A percentile compares a stretch with the other conserved stretches of the same genome.
These are phyloP conservation scores for Plemyria rubiginata DNA, from an alignment of 2,888 invertebrate genomes.

Conservation along the genomic window DNA sequence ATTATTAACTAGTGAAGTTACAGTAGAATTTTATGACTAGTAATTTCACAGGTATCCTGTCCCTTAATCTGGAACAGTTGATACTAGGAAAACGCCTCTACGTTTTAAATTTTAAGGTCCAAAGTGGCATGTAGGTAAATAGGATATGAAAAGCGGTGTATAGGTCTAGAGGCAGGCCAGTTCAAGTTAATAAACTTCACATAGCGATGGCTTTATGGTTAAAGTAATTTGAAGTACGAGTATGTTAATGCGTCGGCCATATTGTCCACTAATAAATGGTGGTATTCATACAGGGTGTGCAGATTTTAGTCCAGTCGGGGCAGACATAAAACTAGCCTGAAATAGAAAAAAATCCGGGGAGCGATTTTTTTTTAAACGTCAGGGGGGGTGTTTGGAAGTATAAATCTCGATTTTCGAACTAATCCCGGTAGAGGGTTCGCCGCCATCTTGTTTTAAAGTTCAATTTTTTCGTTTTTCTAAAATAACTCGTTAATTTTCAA, in stretches of 20 bases:
- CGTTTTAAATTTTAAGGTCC: background rate
- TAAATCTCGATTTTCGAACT: too few species aligned
- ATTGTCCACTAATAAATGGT: conserved; percentile 17
- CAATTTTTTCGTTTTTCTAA: too few species aligned
- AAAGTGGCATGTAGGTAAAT: conserved; percentile 1
- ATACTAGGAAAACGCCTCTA: background rate
- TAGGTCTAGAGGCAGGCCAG: conserved; percentile 7
- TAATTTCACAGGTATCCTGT: background rate
- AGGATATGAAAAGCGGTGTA: background rate
- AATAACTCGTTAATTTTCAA: too few species aligned
- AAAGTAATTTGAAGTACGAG: conserved; percentile 17
- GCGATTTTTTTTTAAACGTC: too few species aligned
- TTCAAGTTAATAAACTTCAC: conserved; percentile 24
- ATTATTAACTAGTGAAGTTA: background rate
- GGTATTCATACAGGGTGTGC: conserved; percentile 12
- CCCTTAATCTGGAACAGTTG: background rate
- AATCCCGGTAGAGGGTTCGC: too few species aligned
- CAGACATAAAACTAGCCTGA: too few species aligned
- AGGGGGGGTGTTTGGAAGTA: too few species aligned
- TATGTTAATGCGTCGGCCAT: conserved; percentile 23
- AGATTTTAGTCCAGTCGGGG: too few species aligned
- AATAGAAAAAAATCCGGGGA: too few species aligned
- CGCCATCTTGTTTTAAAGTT: too few species aligned
- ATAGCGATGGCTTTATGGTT: conserved; percentile 25
- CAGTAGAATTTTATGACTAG: conserved; percentile 4